A percentile compares a stretch with the other conserved stretches of the same genome.
phyloP scores from a whole-genome alignment of 2,797 vertebrate species.

The Pipistrellus pygmaeus region DNA sequence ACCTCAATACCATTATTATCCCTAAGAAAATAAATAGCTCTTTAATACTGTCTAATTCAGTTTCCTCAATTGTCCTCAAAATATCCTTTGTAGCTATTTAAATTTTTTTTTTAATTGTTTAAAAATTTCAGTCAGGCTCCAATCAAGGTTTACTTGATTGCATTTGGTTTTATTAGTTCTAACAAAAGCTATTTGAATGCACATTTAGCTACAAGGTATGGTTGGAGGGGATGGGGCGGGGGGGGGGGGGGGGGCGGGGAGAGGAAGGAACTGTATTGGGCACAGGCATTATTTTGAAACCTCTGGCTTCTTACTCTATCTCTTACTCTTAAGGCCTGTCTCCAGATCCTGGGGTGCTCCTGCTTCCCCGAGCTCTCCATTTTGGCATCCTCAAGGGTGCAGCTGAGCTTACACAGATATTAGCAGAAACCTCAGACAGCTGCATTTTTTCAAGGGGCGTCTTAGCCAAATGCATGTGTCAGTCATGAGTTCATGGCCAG shows the following conservation, averaged over 20 bases:
- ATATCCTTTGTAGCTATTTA: conserved; percentile 14
- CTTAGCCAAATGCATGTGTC: neutral
- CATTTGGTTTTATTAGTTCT: neutral
- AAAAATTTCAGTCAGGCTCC: neutral
- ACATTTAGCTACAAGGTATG: neutral
- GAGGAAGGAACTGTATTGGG: neutral
- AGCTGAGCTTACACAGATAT: neutral
- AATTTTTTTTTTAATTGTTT: conserved; percentile 13
- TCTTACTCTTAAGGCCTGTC: neutral
- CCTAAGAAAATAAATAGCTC: conserved; percentile 35
- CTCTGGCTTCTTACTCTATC: neutral
- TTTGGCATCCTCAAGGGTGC: neutral
- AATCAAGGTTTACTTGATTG: neutral
- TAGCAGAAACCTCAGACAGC: neutral
- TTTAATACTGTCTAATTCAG: neutral
- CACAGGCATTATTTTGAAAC: neutral
- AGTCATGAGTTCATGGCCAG: neutral
- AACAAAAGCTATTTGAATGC: neutral
- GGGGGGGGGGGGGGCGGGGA: too few relatives aligned
- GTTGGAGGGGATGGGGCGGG: too few relatives aligned
- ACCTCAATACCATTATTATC: neutral
- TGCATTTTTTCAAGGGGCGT: neutral
- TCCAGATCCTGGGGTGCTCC: neutral
- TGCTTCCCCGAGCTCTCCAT: neutral
- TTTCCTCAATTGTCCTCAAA: conserved; percentile 42